Evolutionary conservation across 2,113 vertebrate species (phyloP).

Genomic region (Odocoileus hemionus): DNA sequence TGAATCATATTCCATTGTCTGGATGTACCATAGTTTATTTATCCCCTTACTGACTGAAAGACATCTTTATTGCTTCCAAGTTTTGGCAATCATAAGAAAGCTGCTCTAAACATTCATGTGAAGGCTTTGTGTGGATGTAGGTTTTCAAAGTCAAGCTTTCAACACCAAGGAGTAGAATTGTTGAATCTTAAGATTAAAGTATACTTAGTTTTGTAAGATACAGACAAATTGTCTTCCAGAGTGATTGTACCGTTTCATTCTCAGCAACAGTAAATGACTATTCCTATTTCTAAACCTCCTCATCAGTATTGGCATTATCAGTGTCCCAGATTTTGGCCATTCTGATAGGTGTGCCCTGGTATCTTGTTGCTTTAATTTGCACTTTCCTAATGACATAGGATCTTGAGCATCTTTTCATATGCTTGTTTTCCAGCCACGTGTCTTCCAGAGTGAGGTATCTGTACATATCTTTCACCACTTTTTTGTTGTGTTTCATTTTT

Average conservation of each 20-base stretch:
- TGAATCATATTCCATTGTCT: background rate
- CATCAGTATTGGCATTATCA: fast-evolving
- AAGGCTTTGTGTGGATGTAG: background rate
- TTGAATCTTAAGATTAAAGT: background rate
- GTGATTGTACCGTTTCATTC: background rate
- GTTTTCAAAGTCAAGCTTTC: background rate
- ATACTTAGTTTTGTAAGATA: background rate
- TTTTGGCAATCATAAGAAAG: background rate
- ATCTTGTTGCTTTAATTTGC: background rate
- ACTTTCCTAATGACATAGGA: too few relatives aligned
- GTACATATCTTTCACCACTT: background rate
- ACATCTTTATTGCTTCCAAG: background rate
- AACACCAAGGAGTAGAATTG: background rate
- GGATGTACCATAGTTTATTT: background rate
- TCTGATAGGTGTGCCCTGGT: fast-evolving
- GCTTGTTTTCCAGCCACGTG: fast-evolving
- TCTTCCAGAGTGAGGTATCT: background rate
- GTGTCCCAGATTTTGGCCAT: background rate
- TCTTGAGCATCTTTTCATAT: background rate
- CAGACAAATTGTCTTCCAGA: background rate
- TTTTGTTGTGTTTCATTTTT: background rate
- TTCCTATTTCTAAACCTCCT: background rate
- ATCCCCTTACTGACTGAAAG: too few relatives aligned
- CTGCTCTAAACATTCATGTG: too few relatives aligned
- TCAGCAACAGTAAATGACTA: fast-evolving